These are phyloP conservation scores for Hyles euphorbiae DNA, from an alignment of 1,140 invertebrate species.

Conservation along the genomic window DNA sequence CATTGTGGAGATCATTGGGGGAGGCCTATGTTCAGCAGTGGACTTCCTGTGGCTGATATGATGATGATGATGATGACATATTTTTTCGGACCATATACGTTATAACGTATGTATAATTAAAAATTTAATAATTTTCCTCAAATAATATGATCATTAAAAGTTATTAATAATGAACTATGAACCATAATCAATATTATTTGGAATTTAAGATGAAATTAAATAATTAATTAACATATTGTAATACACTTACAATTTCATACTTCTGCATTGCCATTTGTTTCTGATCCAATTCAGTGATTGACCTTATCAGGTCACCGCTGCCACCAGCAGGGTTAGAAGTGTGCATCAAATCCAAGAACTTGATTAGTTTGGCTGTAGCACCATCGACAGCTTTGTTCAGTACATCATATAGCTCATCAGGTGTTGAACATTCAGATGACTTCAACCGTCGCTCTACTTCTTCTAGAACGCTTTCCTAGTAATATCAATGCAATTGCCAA, in stretches of 20 bases:
- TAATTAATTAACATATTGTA: not conserved
- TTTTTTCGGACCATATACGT: too few species aligned
- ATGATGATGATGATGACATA: too few species aligned
- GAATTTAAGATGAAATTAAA: too few species aligned
- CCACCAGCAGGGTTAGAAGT: slow-evolving; percentile 6
- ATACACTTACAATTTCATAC: slow-evolving; percentile 45
- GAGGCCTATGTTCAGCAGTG: too few species aligned
- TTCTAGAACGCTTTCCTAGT: slow-evolving; percentile 27
- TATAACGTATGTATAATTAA: too few species aligned
- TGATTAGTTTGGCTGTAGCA: slow-evolving; percentile 29
- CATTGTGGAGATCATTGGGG: too few species aligned
- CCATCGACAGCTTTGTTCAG: slow-evolving; percentile 34
- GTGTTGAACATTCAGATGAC: slow-evolving; percentile 26
- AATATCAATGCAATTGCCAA: not conserved
- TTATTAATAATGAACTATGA: too few species aligned
- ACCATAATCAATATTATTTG: too few species aligned
- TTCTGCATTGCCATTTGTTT: slow-evolving; percentile 44
- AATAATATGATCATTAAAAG: too few species aligned
- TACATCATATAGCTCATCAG: slow-evolving; percentile 30
- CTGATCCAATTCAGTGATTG: slow-evolving; percentile 43
- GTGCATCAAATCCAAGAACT: slow-evolving; percentile 40
- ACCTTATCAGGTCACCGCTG: slow-evolving; percentile 13
- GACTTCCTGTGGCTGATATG: too few species aligned
- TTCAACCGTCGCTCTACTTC: slow-evolving; percentile 32
- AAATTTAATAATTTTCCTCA: too few species aligned